These are phyloP conservation scores for Ceyx erithaca DNA, from an alignment of 2,797 vertebrate species.

Conservation along the genomic window DNA sequence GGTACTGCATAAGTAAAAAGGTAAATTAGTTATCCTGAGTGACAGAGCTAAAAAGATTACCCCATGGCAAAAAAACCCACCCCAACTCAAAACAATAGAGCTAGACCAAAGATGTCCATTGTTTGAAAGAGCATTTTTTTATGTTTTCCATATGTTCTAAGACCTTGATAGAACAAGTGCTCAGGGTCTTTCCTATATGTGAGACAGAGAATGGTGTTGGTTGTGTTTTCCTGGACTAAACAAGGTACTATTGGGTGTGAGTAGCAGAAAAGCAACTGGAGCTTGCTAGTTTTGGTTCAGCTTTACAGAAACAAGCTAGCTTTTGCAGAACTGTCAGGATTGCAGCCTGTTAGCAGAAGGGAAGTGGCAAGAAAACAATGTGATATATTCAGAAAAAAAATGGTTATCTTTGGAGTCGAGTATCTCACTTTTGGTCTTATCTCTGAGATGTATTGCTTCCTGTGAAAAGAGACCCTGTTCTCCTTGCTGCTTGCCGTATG, in stretches of 20 bases:
- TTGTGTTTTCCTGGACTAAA: background rate
- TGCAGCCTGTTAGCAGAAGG: background rate
- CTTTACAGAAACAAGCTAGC: background rate
- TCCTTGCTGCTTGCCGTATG: background rate
- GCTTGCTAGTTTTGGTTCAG: background rate
- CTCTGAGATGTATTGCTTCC: background rate
- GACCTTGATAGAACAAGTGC: background rate
- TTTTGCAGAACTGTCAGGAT: background rate
- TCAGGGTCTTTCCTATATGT: background rate
- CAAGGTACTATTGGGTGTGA: background rate
- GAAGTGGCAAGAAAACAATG: background rate
- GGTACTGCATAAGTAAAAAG: background rate
- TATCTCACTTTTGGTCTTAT: background rate
- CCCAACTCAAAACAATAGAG: background rate
- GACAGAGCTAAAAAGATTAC: background rate
- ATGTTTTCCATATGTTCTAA: background rate
- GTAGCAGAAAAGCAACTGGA: background rate
- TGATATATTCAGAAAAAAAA: background rate
- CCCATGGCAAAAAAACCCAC: background rate
- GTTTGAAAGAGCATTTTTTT: background rate
- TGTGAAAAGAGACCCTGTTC: background rate
- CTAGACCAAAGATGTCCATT: background rate
- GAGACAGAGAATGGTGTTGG: background rate
- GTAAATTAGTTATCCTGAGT: background rate
- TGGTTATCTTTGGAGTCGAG: background rate